Evolutionary conservation across 2,797 vertebrate genomes (phyloP), one percentile per base, ranked within the genome.

Genomic region (Phoxinus dragarum): DNA sequence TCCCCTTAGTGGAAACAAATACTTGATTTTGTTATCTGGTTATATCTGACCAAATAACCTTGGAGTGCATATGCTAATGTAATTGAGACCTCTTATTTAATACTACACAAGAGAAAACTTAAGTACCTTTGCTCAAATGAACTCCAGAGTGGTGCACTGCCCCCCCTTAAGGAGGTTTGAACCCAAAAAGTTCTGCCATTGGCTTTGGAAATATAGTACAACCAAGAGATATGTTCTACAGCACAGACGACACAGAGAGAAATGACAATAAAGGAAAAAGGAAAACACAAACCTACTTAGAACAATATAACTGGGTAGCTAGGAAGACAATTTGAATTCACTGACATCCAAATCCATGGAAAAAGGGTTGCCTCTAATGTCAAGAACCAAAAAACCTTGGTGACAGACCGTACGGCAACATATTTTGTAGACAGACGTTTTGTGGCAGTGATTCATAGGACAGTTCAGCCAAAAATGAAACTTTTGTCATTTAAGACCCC

Each of bases 131-230:
- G 88, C 71, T 89, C 81, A 91, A 90, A 92, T 89, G 90, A 90
- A 91, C 90, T 91, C 90, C 90, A 91, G 88, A 88, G 89, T 91
- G 89, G 81, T 88, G 89, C 88, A 88, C 85, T 80, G 89, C 88
- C 92, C 88, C 71, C 90, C 90, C 88, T 91, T 90, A 90, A 83
- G 89, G 90, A 90, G 91, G 89, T 92, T 89, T 93, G 91, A 93
- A 92, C 91, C 90, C 91, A 92, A 92, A 89, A 91, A 91, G 93
- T 91, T 92, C 91, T 89, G 91, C 89, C 92, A 92, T 92, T 92
- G 82, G 88, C 87, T 88, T 90, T 92, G 92, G 91, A 88, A 92
- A 92, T 90, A 88, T 91, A 93, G 89, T 91, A 92, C 90, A 91
- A 82, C 90, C 91, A 89, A 92, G 90, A 90, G 90, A 92, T 72